phyloP scores from a whole-genome alignment of 2,888 invertebrate species.

The Phasia obesa region DNA sequence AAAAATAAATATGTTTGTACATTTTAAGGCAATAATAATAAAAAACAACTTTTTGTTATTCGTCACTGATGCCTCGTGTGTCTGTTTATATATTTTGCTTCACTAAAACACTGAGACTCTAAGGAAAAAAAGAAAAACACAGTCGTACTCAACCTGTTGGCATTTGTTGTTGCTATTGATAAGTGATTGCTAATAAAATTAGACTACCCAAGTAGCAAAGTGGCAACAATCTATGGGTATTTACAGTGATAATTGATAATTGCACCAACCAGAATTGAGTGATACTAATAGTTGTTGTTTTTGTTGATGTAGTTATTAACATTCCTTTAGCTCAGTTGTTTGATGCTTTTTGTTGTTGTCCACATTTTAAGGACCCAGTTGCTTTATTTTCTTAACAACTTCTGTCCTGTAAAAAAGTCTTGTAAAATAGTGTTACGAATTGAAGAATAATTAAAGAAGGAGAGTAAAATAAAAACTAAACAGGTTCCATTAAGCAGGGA shows the following conservation, averaged over 20 bases:
- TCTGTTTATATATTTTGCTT: too few species aligned
- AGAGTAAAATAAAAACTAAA: conserved; percentile 14
- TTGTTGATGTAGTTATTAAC: background rate
- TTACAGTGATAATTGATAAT: conserved; percentile 75
- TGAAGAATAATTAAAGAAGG: background rate
- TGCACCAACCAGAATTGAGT: conserved; percentile 51
- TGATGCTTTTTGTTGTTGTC: conserved; percentile 11
- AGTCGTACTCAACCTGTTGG: background rate
- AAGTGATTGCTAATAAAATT: conserved; percentile 9
- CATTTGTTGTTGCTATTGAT: conserved; percentile 3
- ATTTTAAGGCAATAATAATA: too few species aligned
- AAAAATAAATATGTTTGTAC: too few species aligned
- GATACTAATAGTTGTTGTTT: conserved; percentile 18
- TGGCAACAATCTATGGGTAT: conserved; percentile 74
- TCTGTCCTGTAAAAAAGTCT: too few species aligned
- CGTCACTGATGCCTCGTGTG: too few species aligned
- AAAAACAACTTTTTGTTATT: too few species aligned
- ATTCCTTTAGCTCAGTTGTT: conserved; percentile 7
- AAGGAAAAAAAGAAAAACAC: background rate
- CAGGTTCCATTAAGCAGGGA: conserved; percentile 7
- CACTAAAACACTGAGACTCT: too few species aligned
- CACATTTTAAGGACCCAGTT: conserved; percentile 22
- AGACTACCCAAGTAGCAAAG: conserved; percentile 76
- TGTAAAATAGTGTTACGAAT: conserved; percentile 34
- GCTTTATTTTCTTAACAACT: conserved; percentile 21